Evolutionary conservation across 2,888 invertebrate species (phyloP).

Genomic region (Heliconius ismenius): DNA sequence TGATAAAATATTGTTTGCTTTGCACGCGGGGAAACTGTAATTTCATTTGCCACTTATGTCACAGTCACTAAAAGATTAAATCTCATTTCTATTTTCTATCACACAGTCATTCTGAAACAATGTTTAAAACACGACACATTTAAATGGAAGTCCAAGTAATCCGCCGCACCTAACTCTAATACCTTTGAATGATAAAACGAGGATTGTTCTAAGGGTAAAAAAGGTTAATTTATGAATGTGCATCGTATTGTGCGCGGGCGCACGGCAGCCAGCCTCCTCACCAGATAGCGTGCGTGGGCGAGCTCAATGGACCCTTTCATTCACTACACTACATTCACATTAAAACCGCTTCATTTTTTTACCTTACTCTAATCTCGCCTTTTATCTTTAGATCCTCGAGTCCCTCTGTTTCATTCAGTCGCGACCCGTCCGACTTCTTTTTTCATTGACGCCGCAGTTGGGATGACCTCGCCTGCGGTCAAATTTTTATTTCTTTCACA

Average conservation of each 20-base stretch:
- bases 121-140: slow-evolving; percentile 48
- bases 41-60: neutral
- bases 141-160: slow-evolving; percentile 49
- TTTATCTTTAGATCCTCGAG: slow-evolving; percentile 79
- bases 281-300: slow-evolving; percentile 73
- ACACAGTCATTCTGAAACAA: slow-evolving; percentile 31
- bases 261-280: slow-evolving; percentile 53
- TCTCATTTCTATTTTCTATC: neutral
- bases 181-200: slow-evolving; percentile 63
- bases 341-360: slow-evolving; percentile 78
- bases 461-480: slow-evolving; percentile 81
- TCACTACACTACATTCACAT: slow-evolving; percentile 79
- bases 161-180: slow-evolving; percentile 54
- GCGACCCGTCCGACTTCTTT: slow-evolving; percentile 80
- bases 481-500: slow-evolving; percentile 82
- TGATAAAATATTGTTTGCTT: slow-evolving; percentile 17
- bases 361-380: slow-evolving; percentile 76
- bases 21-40: neutral
- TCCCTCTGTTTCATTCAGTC: slow-evolving; percentile 79
- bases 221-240: slow-evolving; percentile 56
- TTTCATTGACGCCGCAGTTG: slow-evolving; percentile 80
- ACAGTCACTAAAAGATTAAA: slow-evolving; percentile 3
- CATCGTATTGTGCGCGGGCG: slow-evolving; percentile 58
- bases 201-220: slow-evolving; percentile 61
- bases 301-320: slow-evolving; percentile 80